Conservation (phyloP, 2,888 invertebrate species). For the Ectropis crepuscularia region DNA sequence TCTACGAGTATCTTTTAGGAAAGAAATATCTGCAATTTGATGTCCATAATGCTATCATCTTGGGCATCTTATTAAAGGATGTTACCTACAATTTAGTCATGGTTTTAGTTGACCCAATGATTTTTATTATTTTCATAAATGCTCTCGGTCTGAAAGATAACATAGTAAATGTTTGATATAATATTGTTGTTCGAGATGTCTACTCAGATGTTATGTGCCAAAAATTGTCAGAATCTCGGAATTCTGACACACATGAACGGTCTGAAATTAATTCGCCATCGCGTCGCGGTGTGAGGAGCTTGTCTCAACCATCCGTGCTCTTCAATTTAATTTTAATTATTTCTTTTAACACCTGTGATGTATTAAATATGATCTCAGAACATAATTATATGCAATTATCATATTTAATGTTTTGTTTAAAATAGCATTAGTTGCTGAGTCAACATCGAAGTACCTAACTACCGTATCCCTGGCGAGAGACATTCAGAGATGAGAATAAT, state of each 20-base stretch:
- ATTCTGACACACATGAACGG: conserved; percentile 27
- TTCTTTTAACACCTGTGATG: conserved; percentile 87
- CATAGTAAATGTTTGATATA: conserved; percentile 63
- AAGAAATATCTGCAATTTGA: conserved; percentile 15
- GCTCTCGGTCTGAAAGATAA: conserved; percentile 58
- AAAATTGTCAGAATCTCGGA: conserved; percentile 30
- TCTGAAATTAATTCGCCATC: conserved; percentile 37
- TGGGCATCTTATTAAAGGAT: conserved; percentile 26
- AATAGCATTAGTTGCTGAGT: conserved; percentile 67
- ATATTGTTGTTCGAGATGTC: conserved; percentile 66
- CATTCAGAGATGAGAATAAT: conserved; percentile 69
- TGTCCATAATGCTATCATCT: conserved; percentile 22
- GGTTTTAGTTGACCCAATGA: not conserved
- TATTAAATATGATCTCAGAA: conserved; percentile 88
- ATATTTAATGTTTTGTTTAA: conserved; percentile 75
- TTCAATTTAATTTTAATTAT: conserved; percentile 59
- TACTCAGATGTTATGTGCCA: conserved; percentile 56
- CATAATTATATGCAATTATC: conserved; percentile 82
- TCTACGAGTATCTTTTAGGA: not conserved
- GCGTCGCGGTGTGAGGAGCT: conserved; percentile 15
- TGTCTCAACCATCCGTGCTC: conserved; percentile 38
- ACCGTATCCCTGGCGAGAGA: conserved; percentile 64
- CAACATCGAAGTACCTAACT: conserved; percentile 46
- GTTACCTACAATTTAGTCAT: not conserved
- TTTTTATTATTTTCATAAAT: conserved; percentile 8